Evolutionary conservation across 2,797 vertebrate species (phyloP).

Genomic region (Sebastes kiyomatsui): DNA sequence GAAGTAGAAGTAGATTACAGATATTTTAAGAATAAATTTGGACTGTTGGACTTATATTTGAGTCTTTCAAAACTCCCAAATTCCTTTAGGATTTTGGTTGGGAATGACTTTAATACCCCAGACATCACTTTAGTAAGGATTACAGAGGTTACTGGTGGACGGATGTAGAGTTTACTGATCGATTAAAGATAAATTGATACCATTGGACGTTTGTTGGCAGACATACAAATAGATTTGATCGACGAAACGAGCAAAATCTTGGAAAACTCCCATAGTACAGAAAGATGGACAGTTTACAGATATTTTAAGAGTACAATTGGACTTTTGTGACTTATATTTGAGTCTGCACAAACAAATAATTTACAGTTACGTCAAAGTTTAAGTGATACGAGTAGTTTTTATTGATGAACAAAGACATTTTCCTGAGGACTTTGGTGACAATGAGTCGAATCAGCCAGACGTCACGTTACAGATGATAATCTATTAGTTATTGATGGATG

Average conservation of each 20-base stretch:
- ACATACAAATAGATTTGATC: neutral
- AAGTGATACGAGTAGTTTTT: neutral
- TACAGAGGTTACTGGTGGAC: neutral
- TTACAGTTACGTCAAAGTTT: neutral
- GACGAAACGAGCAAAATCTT: neutral
- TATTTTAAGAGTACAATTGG: neutral
- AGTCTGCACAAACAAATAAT: neutral
- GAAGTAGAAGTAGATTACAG: too few relatives aligned
- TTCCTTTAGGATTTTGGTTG: too few relatives aligned
- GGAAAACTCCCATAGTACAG: neutral
- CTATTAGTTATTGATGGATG: too few relatives aligned
- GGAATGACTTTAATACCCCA: too few relatives aligned
- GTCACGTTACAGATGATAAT: too few relatives aligned
- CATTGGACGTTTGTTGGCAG: neutral
- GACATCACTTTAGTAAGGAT: too few relatives aligned
- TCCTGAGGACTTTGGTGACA: neutral
- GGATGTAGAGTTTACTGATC: neutral
- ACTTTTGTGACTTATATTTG: neutral
- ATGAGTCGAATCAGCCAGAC: neutral
- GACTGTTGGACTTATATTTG: neutral
- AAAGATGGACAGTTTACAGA: neutral
- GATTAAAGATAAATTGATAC: rapidly evolving
- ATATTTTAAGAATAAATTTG: neutral
- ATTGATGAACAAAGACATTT: neutral
- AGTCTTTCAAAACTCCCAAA: neutral